Percentiles rank a stretch among this genome's conserved stretches.
These are phyloP conservation scores for Chaetops frenatus DNA, from an alignment of 2,113 vertebrate genomes.

Conservation along the genomic window DNA sequence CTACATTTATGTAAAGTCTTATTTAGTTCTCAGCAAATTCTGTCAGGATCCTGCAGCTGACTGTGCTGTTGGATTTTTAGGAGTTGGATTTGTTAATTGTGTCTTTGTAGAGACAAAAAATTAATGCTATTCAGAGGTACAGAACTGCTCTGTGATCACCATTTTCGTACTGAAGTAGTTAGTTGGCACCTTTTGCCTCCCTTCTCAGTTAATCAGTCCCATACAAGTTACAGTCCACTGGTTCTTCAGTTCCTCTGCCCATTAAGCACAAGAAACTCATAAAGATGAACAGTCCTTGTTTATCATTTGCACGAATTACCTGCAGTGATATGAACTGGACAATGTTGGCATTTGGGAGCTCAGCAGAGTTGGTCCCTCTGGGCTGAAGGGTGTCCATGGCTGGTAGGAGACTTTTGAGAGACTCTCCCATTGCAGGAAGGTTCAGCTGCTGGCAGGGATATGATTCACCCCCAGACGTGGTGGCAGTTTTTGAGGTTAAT, in stretches of 20 bases:
- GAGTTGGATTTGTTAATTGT: background rate
- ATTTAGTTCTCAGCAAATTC: background rate
- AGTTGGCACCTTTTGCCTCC: background rate
- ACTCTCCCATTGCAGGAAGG: background rate
- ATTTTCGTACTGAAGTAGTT: background rate
- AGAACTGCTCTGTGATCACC: background rate
- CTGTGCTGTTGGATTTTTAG: background rate
- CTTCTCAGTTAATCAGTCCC: background rate
- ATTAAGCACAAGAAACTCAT: background rate
- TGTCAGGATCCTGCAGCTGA: background rate
- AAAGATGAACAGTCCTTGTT: background rate
- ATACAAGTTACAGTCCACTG: background rate
- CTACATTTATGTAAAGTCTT: background rate
- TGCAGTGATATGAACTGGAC: background rate
- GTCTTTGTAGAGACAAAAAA: background rate
- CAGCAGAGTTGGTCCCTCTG: background rate
- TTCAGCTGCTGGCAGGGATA: background rate
- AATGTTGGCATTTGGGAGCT: background rate
- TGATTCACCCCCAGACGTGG: background rate
- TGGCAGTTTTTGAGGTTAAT: background rate
- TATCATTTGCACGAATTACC: background rate
- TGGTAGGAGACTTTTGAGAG: background rate
- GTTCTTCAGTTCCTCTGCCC: background rate
- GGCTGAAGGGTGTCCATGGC: background rate
- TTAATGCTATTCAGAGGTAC: background rate